Evolutionary conservation across 1,140 invertebrate species (phyloP), one percentile per base, ranked within the genome.

Genomic region (Vanessa tameamea): DNA sequence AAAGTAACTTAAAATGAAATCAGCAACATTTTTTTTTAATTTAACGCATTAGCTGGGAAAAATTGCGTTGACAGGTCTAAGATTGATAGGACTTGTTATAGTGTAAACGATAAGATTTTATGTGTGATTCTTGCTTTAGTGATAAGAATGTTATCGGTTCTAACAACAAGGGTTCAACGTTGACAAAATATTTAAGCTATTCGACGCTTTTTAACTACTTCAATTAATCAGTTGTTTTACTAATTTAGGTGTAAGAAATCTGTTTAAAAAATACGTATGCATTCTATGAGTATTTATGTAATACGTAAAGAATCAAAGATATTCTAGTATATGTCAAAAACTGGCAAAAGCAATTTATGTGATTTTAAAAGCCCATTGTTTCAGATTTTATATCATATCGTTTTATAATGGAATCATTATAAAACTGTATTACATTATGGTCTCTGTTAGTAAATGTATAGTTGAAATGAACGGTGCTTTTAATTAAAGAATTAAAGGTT

Each of bases 51-150:
- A 61, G 47, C 55, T 69, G n/a, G 55, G 50, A 57, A 61, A 61
- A 61, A n/a, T 61, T 14, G 43, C 55, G 51, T 31, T 76, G 76
- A 73, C 78, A 78, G 74, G 66, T 79, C 47, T 64, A 51, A 79
- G 80, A 81, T 82, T 78, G 82, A 82, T 82, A 71, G 59, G 66
- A 73, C 64, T 73, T 70, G 37, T 72, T 70, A 68, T 20, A 76
- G 31, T 76, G 55, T 16, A 13, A 37, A 31, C 57, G 83, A 85
- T 85, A 85, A 85, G 69, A 50, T 69, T 78, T 77, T 70, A 71
- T 78, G 53, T 76, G 73, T 82, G 80, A 82, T 85, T 83, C 82
- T 75, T 73, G 68, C 70, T 75, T 73, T 57, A 66, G 51, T 76
- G 78, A 83, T 83, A 85, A 78, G 79, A 79, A 64, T 53, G 47